Evolutionary conservation across 2,113 vertebrate species (phyloP).

Genomic region (Upupa epops): DNA sequence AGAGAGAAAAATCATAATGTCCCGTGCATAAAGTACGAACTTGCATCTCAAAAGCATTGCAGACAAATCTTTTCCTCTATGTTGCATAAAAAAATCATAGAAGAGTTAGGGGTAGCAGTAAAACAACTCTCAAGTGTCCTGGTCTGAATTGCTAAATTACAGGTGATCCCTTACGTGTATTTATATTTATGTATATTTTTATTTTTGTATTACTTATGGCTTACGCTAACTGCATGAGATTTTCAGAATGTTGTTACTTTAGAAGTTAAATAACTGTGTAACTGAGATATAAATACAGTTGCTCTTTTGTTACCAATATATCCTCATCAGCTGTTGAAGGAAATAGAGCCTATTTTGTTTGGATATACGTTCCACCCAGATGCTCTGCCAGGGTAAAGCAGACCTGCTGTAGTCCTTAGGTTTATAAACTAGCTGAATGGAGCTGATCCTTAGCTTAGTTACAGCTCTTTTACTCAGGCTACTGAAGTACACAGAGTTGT

Average conservation of each 20-base stretch:
- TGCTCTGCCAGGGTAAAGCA: background rate
- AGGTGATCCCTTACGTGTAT: background rate
- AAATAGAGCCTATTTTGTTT: background rate
- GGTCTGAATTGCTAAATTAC: background rate
- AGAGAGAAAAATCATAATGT: background rate
- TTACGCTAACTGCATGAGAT: background rate
- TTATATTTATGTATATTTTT: background rate
- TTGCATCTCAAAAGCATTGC: background rate
- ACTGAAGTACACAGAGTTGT: background rate
- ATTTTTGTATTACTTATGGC: too few species aligned
- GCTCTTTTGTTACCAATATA: background rate
- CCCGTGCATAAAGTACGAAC: background rate
- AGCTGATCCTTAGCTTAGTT: background rate
- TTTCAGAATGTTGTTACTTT: background rate
- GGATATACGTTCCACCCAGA: background rate
- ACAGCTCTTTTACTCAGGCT: background rate
- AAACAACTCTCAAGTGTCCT: background rate
- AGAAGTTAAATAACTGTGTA: background rate
- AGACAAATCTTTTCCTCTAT: background rate
- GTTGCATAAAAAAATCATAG: background rate
- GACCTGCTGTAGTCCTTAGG: background rate
- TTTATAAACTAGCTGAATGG: background rate
- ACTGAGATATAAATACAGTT: background rate
- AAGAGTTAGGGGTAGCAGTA: background rate
- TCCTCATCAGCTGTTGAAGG: background rate